Evolutionary conservation across 1,140 invertebrate genomes (phyloP).

Genomic region (Ceratoteleas bidentatus): DNA sequence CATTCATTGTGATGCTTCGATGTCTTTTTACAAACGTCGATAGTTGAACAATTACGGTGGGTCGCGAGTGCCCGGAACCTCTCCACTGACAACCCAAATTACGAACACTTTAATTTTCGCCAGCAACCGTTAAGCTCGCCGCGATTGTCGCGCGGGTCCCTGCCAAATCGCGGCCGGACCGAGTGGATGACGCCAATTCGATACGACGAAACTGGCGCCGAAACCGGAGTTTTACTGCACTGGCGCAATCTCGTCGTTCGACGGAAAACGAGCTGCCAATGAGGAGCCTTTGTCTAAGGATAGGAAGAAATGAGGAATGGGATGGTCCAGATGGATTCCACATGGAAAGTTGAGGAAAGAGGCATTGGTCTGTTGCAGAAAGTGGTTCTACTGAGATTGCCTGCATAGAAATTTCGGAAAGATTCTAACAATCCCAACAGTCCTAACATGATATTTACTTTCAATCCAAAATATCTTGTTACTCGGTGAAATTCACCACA

Average conservation of each 20-base stretch:
- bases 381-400: too few species aligned
- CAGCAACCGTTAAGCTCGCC: conserved; percentile 19
- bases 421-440: too few species aligned
- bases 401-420: too few species aligned
- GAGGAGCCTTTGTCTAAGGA: background rate
- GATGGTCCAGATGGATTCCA: background rate
- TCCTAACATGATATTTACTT: too few species aligned
- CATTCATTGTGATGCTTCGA: conserved; percentile 44
- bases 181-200: conserved; percentile 17
- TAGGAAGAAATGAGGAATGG: too few species aligned
- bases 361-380: too few species aligned
- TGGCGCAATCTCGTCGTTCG: conserved; percentile 14
- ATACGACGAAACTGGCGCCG: conserved; percentile 15
- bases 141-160: conserved; percentile 12
- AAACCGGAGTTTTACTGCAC: conserved; percentile 21
- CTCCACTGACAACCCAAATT: too few species aligned
- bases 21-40: conserved; percentile 31
- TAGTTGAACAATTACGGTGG: too few species aligned
- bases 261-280: conserved; percentile 1
- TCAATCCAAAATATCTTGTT: too few species aligned
- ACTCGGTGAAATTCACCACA: too few species aligned
- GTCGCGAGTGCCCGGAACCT: too few species aligned
- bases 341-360: background rate
- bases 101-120: too few species aligned
- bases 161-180: conserved; percentile 21